A percentile compares a stretch with the other conserved stretches of the same genome.
These are phyloP conservation scores for Dysmachus trigonus DNA, from an alignment of 2,888 invertebrate species.

Conservation along the genomic window DNA sequence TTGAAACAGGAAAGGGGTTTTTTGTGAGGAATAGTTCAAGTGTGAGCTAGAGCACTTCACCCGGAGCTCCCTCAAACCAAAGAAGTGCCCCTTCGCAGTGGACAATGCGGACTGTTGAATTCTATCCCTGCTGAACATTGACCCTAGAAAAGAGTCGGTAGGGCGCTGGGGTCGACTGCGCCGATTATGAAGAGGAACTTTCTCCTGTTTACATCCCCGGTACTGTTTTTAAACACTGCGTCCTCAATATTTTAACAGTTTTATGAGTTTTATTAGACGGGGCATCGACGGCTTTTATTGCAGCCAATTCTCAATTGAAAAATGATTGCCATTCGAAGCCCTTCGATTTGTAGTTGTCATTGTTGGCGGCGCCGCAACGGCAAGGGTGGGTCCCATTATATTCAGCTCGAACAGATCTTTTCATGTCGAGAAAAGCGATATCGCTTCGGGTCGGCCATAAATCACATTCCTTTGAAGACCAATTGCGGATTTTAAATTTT, in stretches of 20 bases:
- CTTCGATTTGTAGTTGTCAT: slow-evolving; percentile 34
- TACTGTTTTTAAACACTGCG: neutral
- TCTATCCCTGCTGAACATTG: neutral
- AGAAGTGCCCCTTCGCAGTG: neutral
- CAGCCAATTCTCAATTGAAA: slow-evolving; percentile 47
- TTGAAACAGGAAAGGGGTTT: slow-evolving; percentile 16
- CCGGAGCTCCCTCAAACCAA: neutral
- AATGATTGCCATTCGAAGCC: slow-evolving; percentile 43
- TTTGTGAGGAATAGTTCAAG: slow-evolving; percentile 29
- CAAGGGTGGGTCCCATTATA: slow-evolving; percentile 9
- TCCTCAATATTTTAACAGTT: slow-evolving; percentile 25
- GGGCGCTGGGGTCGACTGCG: neutral
- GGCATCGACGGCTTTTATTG: slow-evolving; percentile 44
- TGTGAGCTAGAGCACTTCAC: slow-evolving; percentile 9
- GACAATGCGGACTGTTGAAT: slow-evolving; percentile 2
- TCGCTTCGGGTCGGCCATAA: neutral
- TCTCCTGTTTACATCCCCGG: neutral
- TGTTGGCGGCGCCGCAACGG: neutral
- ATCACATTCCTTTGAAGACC: neutral
- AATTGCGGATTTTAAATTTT: slow-evolving; percentile 27
- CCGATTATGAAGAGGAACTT: slow-evolving; percentile 8
- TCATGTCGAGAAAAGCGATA: slow-evolving; percentile 1
- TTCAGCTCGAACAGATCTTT: neutral
- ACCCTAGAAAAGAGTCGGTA: neutral
- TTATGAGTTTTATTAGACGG: slow-evolving; percentile 17